phyloP scores from a whole-genome alignment of 1,140 invertebrate genomes.

The Procambarus virginalis region DNA sequence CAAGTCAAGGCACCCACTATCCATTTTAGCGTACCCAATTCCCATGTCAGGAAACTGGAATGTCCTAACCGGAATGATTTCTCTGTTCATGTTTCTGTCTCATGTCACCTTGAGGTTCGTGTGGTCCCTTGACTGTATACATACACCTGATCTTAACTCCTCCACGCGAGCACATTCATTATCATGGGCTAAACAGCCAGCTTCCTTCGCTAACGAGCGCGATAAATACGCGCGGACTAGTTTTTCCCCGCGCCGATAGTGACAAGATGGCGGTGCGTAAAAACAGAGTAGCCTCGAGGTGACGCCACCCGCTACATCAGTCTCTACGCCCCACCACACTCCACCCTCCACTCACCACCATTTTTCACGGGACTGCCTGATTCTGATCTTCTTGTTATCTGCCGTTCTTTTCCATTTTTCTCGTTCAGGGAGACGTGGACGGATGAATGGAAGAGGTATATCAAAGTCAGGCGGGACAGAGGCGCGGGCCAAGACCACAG shows the following conservation, averaged over 20 bases:
- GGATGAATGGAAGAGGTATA: slow-evolving; percentile 59
- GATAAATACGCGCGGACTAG: not conserved
- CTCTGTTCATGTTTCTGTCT: too few relatives aligned
- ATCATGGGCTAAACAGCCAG: not conserved
- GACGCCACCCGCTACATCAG: slow-evolving; percentile 2
- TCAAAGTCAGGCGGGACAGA: slow-evolving; percentile 61
- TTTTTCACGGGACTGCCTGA: slow-evolving; percentile 55
- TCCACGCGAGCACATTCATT: too few relatives aligned
- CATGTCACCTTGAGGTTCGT: too few relatives aligned
- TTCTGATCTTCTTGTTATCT: slow-evolving; percentile 67
- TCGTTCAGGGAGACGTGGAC: slow-evolving; percentile 47
- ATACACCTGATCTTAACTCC: too few relatives aligned
- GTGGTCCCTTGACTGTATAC: too few relatives aligned
- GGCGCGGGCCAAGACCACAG: slow-evolving; percentile 24
- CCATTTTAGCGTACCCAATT: too few relatives aligned
- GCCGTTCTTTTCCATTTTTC: slow-evolving; percentile 62
- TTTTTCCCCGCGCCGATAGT: not conserved
- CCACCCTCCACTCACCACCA: slow-evolving; percentile 3
- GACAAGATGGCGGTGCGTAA: slow-evolving; percentile 26
- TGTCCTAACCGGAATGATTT: too few relatives aligned
- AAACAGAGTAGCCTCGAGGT: slow-evolving; percentile 22
- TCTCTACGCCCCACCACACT: slow-evolving; percentile 31
- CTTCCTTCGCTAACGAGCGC: not conserved
- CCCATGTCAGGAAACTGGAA: too few relatives aligned
- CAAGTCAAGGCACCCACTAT: too few relatives aligned